Evolutionary conservation across 2,113 vertebrate species (phyloP).

Genomic region (Chloroceryle aenea): DNA sequence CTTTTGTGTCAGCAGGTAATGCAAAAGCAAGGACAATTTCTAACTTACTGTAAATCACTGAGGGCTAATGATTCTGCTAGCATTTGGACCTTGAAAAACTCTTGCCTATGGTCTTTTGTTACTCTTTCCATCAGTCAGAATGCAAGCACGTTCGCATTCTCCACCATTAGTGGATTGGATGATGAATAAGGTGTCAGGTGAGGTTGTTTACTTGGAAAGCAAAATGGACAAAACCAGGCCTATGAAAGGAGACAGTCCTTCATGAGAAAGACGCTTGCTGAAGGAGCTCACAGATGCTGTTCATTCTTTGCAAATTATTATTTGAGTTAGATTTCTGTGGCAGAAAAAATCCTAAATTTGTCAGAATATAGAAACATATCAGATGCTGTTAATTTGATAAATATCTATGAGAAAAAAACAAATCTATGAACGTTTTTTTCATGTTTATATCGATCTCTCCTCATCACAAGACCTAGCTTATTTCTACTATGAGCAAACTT

Average conservation of each 20-base stretch:
- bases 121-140: neutral
- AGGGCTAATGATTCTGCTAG: neutral
- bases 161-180: neutral
- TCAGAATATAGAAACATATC: neutral
- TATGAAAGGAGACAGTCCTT: neutral
- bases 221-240: neutral
- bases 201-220: slow-evolving; percentile 12
- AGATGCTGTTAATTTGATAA: neutral
- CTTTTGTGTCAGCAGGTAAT: neutral
- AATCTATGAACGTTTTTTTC: neutral
- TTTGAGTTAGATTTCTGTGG: neutral
- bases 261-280: neutral
- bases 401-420: neutral
- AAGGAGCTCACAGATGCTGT: neutral
- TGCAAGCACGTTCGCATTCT: neutral
- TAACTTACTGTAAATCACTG: neutral
- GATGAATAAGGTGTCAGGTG: slow-evolving; percentile 13
- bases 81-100: neutral
- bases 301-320: neutral
- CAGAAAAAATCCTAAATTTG: neutral
- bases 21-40: neutral
- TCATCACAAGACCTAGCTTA: neutral
- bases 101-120: neutral
- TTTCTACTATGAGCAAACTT: neutral
- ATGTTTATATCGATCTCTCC: neutral